A percentile compares a stretch with the other conserved stretches of the same genome.
These are phyloP conservation scores for Cheilosia grossa DNA, from an alignment of 2,888 invertebrate species.

Conservation along the genomic window DNA sequence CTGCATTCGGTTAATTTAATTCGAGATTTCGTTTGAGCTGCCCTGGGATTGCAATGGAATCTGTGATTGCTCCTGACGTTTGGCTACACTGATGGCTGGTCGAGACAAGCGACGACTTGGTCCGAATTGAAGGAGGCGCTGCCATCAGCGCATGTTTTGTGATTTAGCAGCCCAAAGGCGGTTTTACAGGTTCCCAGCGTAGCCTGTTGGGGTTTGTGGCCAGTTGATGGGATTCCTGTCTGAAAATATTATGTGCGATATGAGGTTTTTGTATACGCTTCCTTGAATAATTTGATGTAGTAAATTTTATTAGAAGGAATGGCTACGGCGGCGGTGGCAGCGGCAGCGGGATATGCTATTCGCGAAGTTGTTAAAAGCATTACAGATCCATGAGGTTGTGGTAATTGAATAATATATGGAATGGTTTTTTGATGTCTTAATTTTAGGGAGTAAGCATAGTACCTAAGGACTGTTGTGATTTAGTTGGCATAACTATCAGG, in stretches of 20 bases:
- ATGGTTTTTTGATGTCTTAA: constrained; percentile 66
- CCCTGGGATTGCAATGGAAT: constrained; percentile 74
- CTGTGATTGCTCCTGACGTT: constrained; percentile 73
- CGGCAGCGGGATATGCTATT: constrained; percentile 15
- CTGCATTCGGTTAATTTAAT: constrained; percentile 73
- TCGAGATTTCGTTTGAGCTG: constrained; percentile 70
- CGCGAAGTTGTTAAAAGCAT: constrained; percentile 61
- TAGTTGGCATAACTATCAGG: background rate
- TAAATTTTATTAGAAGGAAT: constrained; percentile 69
- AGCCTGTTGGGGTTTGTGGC: constrained; percentile 13
- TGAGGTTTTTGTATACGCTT: constrained; percentile 67
- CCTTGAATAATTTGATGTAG: constrained; percentile 72
- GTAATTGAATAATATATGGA: constrained; percentile 64
- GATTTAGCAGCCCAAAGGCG: constrained; percentile 47
- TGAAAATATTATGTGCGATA: constrained; percentile 75
- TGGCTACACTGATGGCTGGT: constrained; percentile 46
- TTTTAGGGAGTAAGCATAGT: constrained; percentile 8
- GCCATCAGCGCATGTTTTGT: constrained; percentile 32
- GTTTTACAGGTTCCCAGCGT: constrained; percentile 66
- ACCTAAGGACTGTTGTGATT: background rate
- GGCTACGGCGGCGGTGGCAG: constrained; percentile 2
- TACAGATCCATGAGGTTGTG: constrained; percentile 36
- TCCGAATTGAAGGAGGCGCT: constrained; percentile 35
- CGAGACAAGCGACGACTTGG: constrained; percentile 54
- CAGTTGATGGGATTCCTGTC: constrained; percentile 72